Percentiles rank a stretch among this genome's conserved stretches.
phyloP scores from a whole-genome alignment of 2,113 vertebrate genomes.

The Megaptera novaeangliae region DNA sequence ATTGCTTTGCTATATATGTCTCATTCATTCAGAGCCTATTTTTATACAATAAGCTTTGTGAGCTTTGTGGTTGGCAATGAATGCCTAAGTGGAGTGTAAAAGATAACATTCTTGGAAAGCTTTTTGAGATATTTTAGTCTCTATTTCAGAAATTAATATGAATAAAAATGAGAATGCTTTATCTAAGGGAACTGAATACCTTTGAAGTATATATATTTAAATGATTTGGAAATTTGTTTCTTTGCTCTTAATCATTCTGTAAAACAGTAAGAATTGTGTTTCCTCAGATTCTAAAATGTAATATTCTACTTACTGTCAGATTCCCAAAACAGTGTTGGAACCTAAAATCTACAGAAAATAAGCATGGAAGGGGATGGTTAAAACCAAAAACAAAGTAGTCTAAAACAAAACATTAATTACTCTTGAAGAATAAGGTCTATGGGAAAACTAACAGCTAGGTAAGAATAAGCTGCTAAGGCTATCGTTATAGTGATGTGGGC shows the following conservation, averaged over 20 bases:
- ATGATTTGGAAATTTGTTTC: conserved; percentile 3
- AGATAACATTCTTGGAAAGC: conserved; percentile 59
- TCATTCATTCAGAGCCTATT: conserved; percentile 23
- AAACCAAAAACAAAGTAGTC: not conserved
- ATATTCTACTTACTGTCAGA: not conserved
- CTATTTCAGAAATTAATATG: conserved; percentile 61
- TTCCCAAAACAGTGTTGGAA: not conserved
- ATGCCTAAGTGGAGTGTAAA: conserved; percentile 3
- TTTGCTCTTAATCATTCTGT: conserved; percentile 17
- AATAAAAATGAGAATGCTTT: conserved; percentile 60
- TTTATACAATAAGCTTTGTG: conserved; percentile 39
- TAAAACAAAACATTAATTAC: not conserved
- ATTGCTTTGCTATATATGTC: not conserved
- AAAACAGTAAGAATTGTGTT: conserved; percentile 34
- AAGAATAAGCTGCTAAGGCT: not conserved
- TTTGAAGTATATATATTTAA: conserved; percentile 26
- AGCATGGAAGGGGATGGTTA: not conserved
- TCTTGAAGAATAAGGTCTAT: not conserved
- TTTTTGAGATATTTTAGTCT: conserved; percentile 43
- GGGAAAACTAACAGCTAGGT: not conserved
- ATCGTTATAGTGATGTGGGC: not conserved
- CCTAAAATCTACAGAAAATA: not conserved
- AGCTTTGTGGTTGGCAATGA: conserved; percentile 14
- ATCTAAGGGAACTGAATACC: not conserved
- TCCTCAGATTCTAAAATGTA: not conserved